These are phyloP conservation scores for Syngnathus typhle DNA, from an alignment of 2,113 vertebrate species.

Conservation along the genomic window DNA sequence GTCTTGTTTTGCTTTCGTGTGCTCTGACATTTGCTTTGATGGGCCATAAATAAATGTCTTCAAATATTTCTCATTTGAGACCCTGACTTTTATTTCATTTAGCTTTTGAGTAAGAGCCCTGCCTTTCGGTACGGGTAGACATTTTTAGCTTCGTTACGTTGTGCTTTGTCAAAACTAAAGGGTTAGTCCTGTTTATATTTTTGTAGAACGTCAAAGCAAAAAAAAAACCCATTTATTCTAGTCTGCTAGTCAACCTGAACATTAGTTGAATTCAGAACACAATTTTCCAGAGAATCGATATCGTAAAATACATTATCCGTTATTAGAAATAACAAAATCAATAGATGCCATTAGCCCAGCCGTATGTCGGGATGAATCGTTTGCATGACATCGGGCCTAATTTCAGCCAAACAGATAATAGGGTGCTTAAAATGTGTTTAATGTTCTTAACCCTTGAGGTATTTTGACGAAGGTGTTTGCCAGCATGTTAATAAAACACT, in stretches of 20 bases:
- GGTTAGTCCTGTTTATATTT: neutral
- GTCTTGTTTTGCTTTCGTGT: constrained; percentile 30
- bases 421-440: neutral
- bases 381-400: no score
- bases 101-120: neutral
- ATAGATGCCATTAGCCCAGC: no score
- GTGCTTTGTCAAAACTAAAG: neutral
- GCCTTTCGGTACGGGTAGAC: neutral
- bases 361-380: no score
- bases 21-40: constrained; percentile 20
- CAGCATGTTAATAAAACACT: no score
- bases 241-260: no score
- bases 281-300: no score
- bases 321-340: no score
- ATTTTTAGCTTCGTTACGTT: neutral
- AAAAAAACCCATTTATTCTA: no score
- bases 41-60: constrained; percentile 6
- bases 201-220: neutral
- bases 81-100: neutral
- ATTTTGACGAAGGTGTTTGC: neutral
- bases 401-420: neutral
- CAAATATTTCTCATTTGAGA: neutral
- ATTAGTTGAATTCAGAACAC: no score
- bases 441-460: neutral
- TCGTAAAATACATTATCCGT: no score